Percentiles rank a stretch among this genome's conserved stretches.
Evolutionary conservation across 1,140 invertebrate genomes (phyloP).

Genomic region (Drosophila littoralis): DNA sequence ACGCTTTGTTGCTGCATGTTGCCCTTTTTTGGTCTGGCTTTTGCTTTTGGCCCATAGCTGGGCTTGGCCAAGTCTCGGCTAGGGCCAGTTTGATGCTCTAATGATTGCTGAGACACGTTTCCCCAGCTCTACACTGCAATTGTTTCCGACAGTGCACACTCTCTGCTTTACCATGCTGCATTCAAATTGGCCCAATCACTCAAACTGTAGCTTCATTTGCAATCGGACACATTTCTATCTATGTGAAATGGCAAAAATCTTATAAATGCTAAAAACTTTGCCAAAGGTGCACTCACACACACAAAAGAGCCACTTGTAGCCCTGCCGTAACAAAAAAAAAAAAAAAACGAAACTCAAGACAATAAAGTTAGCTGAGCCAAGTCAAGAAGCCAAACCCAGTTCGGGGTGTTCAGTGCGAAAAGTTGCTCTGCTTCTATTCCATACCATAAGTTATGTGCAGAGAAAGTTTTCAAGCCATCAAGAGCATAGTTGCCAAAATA

Average conservation of each 20-base stretch:
- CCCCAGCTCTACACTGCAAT: constrained; percentile 4
- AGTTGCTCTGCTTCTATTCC: constrained; percentile 43
- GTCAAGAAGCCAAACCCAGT: constrained; percentile 18
- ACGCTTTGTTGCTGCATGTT: constrained; percentile 47
- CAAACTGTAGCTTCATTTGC: constrained; percentile 68
- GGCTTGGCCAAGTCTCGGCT: constrained; percentile 24
- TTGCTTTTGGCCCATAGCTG: constrained; percentile 26
- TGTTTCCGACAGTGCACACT: constrained; percentile 16
- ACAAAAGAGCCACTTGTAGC: constrained; percentile 48
- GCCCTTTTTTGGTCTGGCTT: constrained; percentile 65
- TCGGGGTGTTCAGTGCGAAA: constrained; percentile 32
- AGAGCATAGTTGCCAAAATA: constrained; percentile 63
- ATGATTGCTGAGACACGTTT: constrained; percentile 62
- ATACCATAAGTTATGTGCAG: constrained; percentile 66
- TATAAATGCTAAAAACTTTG: constrained; percentile 41
- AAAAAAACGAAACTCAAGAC: constrained; percentile 49
- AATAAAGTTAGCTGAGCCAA: constrained; percentile 44
- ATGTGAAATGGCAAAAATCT: constrained; percentile 28
- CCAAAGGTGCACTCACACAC: constrained; percentile 47
- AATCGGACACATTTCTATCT: constrained; percentile 32
- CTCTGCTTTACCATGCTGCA: constrained; percentile 15
- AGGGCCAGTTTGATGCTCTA: constrained; percentile 39
- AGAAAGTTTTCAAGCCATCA: constrained; percentile 65
- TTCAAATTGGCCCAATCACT: constrained; percentile 71
- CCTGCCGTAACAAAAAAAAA: constrained; percentile 27